Conservation (phyloP, 2,113 vertebrate genomes). For the Macroglossus sobrinus region DNA sequence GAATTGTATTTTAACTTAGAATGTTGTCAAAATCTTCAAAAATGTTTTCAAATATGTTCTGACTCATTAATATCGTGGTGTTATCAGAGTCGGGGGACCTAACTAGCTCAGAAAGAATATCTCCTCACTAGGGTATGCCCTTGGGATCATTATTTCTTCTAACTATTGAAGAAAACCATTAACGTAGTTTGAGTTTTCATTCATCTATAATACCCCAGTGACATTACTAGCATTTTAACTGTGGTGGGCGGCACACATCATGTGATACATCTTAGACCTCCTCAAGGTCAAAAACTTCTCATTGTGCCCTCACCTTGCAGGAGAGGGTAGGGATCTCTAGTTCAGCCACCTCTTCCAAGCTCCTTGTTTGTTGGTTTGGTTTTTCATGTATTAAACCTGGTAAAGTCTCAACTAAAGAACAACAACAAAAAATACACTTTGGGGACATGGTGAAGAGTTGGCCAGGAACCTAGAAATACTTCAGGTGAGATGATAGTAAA, state of each 20-base stretch:
- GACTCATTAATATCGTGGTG: background rate
- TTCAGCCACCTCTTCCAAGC: background rate
- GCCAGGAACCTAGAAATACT: background rate
- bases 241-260: background rate
- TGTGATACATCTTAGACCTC: background rate
- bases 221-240: background rate
- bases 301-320: background rate
- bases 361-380: background rate
- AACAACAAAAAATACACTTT: background rate
- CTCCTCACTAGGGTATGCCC: background rate
- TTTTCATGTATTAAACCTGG: background rate
- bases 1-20: background rate
- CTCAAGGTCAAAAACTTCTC: background rate
- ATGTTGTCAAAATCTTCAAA: background rate
- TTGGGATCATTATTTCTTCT: background rate
- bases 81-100: background rate
- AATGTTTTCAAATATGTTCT: background rate
- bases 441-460: background rate
- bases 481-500: background rate
- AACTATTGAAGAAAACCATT: background rate
- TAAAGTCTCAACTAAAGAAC: background rate
- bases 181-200: background rate
- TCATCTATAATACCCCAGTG: background rate
- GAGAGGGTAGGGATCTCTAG: background rate
- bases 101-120: background rate